These are phyloP conservation scores for Cistogaster globosa DNA, from an alignment of 2,888 invertebrate genomes.

Conservation along the genomic window DNA sequence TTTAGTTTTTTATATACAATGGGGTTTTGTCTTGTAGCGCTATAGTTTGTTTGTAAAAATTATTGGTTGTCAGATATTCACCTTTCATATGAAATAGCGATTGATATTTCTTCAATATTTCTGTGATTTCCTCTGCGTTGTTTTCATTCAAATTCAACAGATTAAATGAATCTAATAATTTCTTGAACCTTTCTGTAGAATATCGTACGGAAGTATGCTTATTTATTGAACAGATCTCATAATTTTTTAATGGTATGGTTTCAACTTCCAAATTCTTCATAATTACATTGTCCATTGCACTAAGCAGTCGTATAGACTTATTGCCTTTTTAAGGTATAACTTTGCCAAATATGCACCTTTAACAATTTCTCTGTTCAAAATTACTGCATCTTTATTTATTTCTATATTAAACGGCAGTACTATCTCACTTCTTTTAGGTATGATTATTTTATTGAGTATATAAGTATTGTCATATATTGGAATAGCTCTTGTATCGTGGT, in stretches of 20 bases:
- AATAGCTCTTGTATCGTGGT: neutral
- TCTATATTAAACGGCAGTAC: neutral
- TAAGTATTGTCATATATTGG: neutral
- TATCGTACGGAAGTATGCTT: neutral
- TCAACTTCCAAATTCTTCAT: constrained; percentile 1
- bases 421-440: neutral
- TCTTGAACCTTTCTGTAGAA: neutral
- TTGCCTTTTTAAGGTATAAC: neutral
- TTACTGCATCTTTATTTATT: neutral
- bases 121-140: too few relatives aligned
- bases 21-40: too few relatives aligned
- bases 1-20: too few relatives aligned
- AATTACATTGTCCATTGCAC: neutral
- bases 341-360: constrained; percentile 1
- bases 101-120: too few relatives aligned
- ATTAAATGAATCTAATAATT: neutral
- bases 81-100: neutral
- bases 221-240: neutral
- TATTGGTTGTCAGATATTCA: too few relatives aligned
- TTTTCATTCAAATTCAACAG: neutral
- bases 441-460: neutral
- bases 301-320: neutral
- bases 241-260: too few relatives aligned
- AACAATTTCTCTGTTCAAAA: neutral
- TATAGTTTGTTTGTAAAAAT: too few relatives aligned